A percentile compares a stretch with the other conserved stretches of the same genome.
Conservation (phyloP, 1,140 invertebrate species). For the Formica exsecta region DNA sequence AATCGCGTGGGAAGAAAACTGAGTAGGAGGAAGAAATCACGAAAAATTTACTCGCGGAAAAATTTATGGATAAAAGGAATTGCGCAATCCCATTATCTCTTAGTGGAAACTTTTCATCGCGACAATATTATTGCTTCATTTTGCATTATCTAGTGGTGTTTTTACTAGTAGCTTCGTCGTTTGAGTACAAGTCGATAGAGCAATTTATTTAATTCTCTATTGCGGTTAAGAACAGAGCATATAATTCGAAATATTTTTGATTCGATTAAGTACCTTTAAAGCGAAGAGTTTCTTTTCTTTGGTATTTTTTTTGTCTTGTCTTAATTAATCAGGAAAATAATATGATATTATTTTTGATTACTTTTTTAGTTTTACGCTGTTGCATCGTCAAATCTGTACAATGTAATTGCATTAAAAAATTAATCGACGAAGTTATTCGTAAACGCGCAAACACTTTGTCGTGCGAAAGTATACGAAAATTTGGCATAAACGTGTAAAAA, state of each 20-base stretch:
- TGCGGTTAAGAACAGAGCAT: background rate
- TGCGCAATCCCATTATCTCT: background rate
- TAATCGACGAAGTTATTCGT: conserved; percentile 1
- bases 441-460: background rate
- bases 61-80: conserved; percentile 28
- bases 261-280: background rate
- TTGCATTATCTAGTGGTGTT: background rate
- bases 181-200: background rate
- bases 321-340: background rate
- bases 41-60: conserved; percentile 43
- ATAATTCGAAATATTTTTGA: conserved; percentile 33
- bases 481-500: background rate
- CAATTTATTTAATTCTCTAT: conserved; percentile 16
- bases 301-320: conserved; percentile 1
- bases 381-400: background rate
- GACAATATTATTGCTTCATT: background rate
- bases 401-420: background rate
- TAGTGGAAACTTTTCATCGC: background rate
- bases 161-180: conserved; percentile 20
- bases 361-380: background rate
- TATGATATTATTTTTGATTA: background rate
- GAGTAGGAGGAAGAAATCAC: conserved; percentile 15
- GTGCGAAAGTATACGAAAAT: conserved; percentile 5
- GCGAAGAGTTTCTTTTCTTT: background rate
- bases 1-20: background rate